phyloP scores from a whole-genome alignment of 2,797 vertebrate genomes.

The Poeciliopsis infans region DNA sequence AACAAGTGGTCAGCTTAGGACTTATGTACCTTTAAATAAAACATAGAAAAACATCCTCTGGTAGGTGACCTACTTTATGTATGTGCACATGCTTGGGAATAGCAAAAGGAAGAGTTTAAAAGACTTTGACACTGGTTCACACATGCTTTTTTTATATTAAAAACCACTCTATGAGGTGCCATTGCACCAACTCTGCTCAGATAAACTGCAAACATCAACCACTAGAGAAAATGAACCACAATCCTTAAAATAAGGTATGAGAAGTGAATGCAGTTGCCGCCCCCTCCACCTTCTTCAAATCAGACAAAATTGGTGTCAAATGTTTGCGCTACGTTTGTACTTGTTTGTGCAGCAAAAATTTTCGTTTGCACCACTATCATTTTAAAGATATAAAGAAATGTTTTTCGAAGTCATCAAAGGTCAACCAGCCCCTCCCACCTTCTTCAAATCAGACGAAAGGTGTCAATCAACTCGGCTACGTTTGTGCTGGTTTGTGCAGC shows the following conservation, averaged over 20 bases:
- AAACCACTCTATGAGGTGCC: neutral
- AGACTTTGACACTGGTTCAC: neutral
- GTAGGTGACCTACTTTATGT: neutral
- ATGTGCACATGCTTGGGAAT: neutral
- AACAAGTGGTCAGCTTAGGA: neutral
- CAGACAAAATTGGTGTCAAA: too few relatives aligned
- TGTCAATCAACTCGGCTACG: too few relatives aligned
- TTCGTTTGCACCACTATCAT: too few relatives aligned
- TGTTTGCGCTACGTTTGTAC: too few relatives aligned
- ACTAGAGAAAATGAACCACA: neutral
- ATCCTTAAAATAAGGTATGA: neutral
- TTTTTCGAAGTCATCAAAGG: too few relatives aligned
- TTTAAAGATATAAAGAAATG: too few relatives aligned
- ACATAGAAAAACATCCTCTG: neutral
- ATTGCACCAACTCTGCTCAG: neutral
- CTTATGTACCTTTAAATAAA: neutral
- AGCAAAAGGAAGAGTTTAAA: neutral
- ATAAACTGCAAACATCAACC: neutral
- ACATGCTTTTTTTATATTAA: neutral
- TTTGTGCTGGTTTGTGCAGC: too few relatives aligned
- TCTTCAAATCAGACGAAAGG: too few relatives aligned
- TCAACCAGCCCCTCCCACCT: too few relatives aligned
- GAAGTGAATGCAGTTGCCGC: neutral
- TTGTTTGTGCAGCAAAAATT: too few relatives aligned
- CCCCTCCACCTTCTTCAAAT: too few relatives aligned